Base-by-base conservation (phyloP, 2,113 vertebrate species). In the Anolis carolinensis region DNA sequence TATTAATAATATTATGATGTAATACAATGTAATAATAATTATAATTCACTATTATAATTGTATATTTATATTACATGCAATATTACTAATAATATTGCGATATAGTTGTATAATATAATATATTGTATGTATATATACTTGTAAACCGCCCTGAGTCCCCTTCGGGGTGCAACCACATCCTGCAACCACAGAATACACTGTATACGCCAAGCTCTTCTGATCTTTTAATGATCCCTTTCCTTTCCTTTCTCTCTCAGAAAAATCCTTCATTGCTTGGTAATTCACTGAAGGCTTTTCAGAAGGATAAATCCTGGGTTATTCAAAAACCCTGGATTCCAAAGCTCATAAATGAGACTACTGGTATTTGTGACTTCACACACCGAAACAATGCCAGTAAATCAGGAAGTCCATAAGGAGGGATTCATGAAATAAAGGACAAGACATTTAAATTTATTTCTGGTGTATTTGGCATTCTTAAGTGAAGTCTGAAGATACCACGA, bases 161-260 rank as follows among this genome's bases (percentile, higher is more conserved):
- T n/a, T n/a, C n/a, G n/a, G n/a, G n/a, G n/a, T n/a, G n/a, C n/a
- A n/a, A n/a, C n/a, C n/a, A n/a, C n/a, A n/a, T n/a, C n/a, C n/a
- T n/a, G n/a, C n/a, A n/a, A n/a, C n/a, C n/a, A n/a, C n/a, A n/a
- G n/a, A n/a, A n/a, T n/a, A n/a, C n/a, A n/a, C n/a, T n/a, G n/a
- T n/a, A n/a, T n/a, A n/a, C n/a, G n/a, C n/a, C n/a, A n/a, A 48
- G 34, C 62, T 44, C 2, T 65, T 25, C 55, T 44, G 81, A 74
- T 11, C 18, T 82, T 86, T 36, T 25, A 89, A 85, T 75, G 85
- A 89, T 30, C 6, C 18, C 32, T 91, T 92, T 59, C 5, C 79
- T 50, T 83, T 65, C 76, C 25, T 11, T 44, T 52, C 18, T 87
- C 27, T 1, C 4, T 75, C 11, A 34, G 16, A 84, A 91, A 79